Evolutionary conservation across 2,113 vertebrate species (phyloP), one percentile per base, ranked within the genome.

Genomic region (Aegithalos caudatus): DNA sequence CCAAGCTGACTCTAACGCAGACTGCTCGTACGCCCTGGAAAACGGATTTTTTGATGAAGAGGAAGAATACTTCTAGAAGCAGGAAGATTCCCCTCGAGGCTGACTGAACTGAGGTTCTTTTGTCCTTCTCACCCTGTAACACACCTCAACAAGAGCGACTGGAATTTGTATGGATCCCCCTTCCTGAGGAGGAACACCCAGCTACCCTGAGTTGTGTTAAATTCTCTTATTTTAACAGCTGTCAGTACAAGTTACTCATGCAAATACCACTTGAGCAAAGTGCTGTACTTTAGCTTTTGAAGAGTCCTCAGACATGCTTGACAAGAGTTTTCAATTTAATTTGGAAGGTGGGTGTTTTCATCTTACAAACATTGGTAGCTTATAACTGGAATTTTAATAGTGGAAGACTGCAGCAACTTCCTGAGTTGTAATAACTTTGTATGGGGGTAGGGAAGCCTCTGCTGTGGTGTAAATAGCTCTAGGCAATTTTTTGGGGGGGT

Each of bases 1-100:
- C 97, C 99, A 99, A 97, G 99, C 99, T 31, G 99, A 98, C 57
- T 98, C 99, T 78, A 98, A 98, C 28, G 98, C 98, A 5, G 98
- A 98, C 94, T 98, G 98, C 96, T 96, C 98, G 0, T 98, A 98
- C 0, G 97, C 98, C 29, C 96, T 99, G 98, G 99, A 99, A 95
- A 99, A 99, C 8, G 99, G 99, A 24, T 99, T 98, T 98, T 99
- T 99, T 38, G 99, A 99, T 22, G 99, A 99, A 90, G 99, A 99
- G 18, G 99, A 99, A 15, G 99, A 99, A 42, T 99, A 98, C 60
- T 99, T 99, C 96, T 98, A 98, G 31, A 98, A 98, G 83, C 89
- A 95, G 58, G 66, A 81, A 56, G 28, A 74, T 33, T 74, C 72
- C 42, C 8, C 88, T 93, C n/a, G 16, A 83, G 90, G 66, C 72